Evolutionary conservation across 2,113 vertebrate species (phyloP), one percentile per base, ranked within the genome.

Genomic region (Neogobius melanostomus): DNA sequence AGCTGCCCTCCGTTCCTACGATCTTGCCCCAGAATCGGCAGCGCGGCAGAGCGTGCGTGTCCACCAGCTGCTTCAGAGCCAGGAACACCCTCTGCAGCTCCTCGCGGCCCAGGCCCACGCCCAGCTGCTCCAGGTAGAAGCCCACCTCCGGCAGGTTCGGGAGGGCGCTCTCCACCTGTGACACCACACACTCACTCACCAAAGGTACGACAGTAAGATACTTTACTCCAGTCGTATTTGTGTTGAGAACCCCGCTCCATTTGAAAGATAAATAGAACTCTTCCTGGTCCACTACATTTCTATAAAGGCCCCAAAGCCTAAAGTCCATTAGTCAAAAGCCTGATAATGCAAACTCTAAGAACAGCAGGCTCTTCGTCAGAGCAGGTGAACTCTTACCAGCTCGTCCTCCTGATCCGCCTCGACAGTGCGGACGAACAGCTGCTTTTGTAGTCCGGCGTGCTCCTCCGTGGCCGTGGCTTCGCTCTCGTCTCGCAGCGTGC

Each of bases 1-100:
- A 99, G 88, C 92, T 96, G 79, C 82, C 91, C 68, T 94, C 87
- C 17, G 85, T 86, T 10, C 97, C 98, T 69, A 99, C 75, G 71
- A 99, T 94, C 82, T 98, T 99, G 5, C 98, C 98, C 97, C 98
- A 99, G 79, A 99, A 93, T 49, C 95, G 91, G 74, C 96, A 99
- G 45, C 51, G 92, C 62, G 91, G 92, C 66, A 98, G 85, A 12
- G 88, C 91, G 43, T 95, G 93, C 0, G 76, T 87, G 50, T 89
- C 92, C 15, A 93, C 85, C 7, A 99, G 92, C 15, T 95, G 94
- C 72, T 95, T 98, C 66, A 99, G 91, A 4, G 95, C 94, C 51
- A 99, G 95, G 68, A 95, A 92, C 82, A 98, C 80, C 52, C 90
- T 93, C n/a, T 95, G 95, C 72, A 82, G 93, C 91, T 98, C 98